Conservation (phyloP, 2,888 invertebrate genomes). For the Erebia ligea region DNA sequence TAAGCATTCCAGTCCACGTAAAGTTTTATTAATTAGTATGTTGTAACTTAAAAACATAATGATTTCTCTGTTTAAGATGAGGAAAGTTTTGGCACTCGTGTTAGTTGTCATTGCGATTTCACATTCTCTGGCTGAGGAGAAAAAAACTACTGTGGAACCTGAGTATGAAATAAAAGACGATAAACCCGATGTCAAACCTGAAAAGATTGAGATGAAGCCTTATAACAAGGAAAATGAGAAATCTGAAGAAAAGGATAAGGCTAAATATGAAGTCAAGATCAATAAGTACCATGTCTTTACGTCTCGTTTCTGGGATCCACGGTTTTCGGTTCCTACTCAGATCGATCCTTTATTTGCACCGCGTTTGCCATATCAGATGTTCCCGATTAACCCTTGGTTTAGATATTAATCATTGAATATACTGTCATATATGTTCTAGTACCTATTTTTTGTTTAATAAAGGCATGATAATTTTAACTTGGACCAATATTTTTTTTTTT, state of each 20-base stretch:
- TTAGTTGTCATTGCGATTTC: conserved; percentile 8
- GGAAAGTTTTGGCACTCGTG: background rate
- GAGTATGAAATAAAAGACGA: background rate
- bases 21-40: no score
- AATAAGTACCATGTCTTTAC: background rate
- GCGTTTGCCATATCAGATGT: background rate
- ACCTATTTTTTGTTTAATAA: background rate
- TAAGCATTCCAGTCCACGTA: no score
- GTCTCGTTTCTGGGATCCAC: background rate
- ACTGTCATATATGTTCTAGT: background rate
- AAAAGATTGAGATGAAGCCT: background rate
- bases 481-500: no score
- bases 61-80: conserved; percentile 16
- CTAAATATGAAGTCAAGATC: background rate
- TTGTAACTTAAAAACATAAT: background rate
- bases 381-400: background rate
- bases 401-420: background rate
- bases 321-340: background rate
- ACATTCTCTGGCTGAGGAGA: conserved; percentile 5
- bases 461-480: background rate
- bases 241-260: background rate
- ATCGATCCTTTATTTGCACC: conserved; percentile 17
- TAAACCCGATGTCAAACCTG: background rate
- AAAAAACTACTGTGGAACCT: background rate
- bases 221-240: background rate